Evolutionary conservation across 2,888 invertebrate genomes (phyloP), one percentile per base, ranked within the genome.

Genomic region (Heliconius aoede): DNA sequence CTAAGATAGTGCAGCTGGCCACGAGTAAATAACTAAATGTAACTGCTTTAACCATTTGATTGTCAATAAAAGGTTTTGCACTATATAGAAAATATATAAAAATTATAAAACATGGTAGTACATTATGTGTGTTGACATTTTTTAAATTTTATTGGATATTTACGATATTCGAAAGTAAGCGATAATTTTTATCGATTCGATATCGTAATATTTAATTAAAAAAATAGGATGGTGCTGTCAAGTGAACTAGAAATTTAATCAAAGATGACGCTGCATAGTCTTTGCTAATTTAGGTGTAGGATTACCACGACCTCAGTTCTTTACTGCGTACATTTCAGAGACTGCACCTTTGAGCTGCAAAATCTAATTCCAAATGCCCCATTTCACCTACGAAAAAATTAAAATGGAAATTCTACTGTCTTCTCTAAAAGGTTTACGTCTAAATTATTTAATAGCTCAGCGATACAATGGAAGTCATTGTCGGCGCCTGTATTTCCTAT

Each of bases 1-100:
- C 61, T 30, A 76, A 72, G 51, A 76, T 36, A 28, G 62, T 55
- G 30, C 18, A 72, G 46, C 64, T 26, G 36, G 51, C 72, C 21
- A 76, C 36, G 11, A 72, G 21, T 21, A 8, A 46, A 51, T 4
- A 4, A 36, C 36, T 13, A 15, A 55, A 55, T 24, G 13, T 24
- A 55, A n/a, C 7, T 55, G 24, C 18, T 69, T n/a, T 55, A 55
- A 55, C 13, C n/a, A 51, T 69, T 69, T 55, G 46, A 30, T 7
- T 55, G 3, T 69, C 15, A 24, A 55, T 32, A n/a, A 32, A 69
- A 55, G 13, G 8, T 30, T 32, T 68, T n/a, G n/a, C 46, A 8
- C 4, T 69, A 15, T 8, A 55, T 13, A 55, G 15, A 55, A 69
- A 55, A 55, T 30, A 30, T 9, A n/a, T n/a, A 55, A 24, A 9